Conservation (phyloP, 2,888 invertebrate species). For the Ashinkailepas kermadecensis region DNA sequence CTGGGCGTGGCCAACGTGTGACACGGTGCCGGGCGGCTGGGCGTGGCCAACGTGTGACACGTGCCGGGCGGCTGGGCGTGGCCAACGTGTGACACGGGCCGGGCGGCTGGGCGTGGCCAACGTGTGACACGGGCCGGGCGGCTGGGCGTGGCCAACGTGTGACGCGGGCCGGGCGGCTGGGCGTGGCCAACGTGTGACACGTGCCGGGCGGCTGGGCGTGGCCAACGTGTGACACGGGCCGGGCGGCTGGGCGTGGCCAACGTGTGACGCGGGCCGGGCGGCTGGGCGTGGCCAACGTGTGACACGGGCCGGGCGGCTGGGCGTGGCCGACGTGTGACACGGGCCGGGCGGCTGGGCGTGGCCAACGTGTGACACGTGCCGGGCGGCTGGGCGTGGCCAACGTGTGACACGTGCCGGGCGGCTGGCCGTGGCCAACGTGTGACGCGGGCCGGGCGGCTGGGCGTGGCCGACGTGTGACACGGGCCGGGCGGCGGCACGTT, state of each 20-base stretch:
- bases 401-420: slow-evolving; percentile 68
- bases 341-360: slow-evolving; percentile 73
- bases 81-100: slow-evolving; percentile 45
- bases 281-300: slow-evolving; percentile 50
- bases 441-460: slow-evolving; percentile 78
- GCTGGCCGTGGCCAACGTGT: slow-evolving; percentile 50
- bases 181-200: slow-evolving; percentile 43
- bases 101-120: slow-evolving; percentile 64
- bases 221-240: slow-evolving; percentile 45
- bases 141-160: slow-evolving; percentile 50
- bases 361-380: slow-evolving; percentile 45
- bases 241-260: slow-evolving; percentile 64
- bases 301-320: slow-evolving; percentile 80
- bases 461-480: slow-evolving; percentile 41
- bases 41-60: slow-evolving; percentile 43
- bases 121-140: slow-evolving; percentile 66
- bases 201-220: slow-evolving; percentile 75
- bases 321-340: slow-evolving; percentile 43
- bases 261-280: slow-evolving; percentile 67
- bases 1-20: slow-evolving; percentile 50
- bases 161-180: slow-evolving; percentile 78
- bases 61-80: slow-evolving; percentile 75
- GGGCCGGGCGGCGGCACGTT: no score
- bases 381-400: slow-evolving; percentile 64
- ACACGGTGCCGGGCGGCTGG: slow-evolving; percentile 84